Base-by-base conservation (phyloP, 2,888 invertebrate genomes). In the Andrena bicolor region DNA sequence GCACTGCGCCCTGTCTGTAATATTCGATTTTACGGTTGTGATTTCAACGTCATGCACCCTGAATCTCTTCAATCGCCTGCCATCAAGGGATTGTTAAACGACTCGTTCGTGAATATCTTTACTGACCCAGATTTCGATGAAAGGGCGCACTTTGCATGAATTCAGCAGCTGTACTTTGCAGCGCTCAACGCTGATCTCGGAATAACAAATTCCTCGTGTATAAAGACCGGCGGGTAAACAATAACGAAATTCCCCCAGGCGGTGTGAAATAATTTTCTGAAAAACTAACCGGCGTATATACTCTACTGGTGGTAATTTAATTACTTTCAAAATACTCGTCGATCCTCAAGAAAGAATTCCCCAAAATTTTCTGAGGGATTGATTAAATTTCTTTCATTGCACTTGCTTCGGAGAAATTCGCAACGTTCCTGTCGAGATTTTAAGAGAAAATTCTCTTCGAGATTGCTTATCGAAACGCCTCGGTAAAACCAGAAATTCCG, bases 71-170 rank as follows among this genome's bases (percentile, higher is more conserved):
- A 53, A 71, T 72, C 30, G 61, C 23, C 20, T n/a, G 48, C 13
- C 49, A 23, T 77, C 35, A 28, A 51, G 35, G 49, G 28, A 51
- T 78, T 48, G 61, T 53, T 65, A 23, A 77, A 65, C 49, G 65
- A 49, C 76, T 35, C 58, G 58, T 23, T 76, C 65, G 2, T 1
- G 48, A 49, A 49, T 76, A 60, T 30, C 70, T 60, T 60, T 41
- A 23, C n/a, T 60, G 77, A 49, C 49, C 58, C 10, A 63, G 48
- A 76, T 76, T 16, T 10, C 23, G 32, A 51, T 56, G 35, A 73
- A 66, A 48, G 35, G 26, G 1, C 16, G 41, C 20, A 20, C 23
- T 63, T 41, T 13, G 23, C 23, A 23, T 20, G 23, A 8, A 26
- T 41, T 26, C 41, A 41, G 20, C 10, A 23, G 32, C 32, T 20